Percentiles rank a stretch among this genome's conserved stretches.
These are phyloP conservation scores for Hydrocynus forskahlii DNA, from an alignment of 2,797 vertebrate genomes.

Conservation along the genomic window DNA sequence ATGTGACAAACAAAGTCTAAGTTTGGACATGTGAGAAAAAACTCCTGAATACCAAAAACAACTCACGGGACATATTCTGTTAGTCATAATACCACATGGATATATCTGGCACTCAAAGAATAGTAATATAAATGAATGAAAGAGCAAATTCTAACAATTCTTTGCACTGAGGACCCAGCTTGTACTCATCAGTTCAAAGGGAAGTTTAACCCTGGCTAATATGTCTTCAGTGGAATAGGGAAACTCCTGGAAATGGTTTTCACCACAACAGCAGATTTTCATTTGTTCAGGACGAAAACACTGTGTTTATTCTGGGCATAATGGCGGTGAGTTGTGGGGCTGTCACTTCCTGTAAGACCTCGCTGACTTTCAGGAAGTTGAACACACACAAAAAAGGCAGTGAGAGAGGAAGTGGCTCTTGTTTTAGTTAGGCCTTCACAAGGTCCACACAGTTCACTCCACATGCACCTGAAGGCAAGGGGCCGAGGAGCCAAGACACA, in stretches of 20 bases:
- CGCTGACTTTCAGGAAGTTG: slow-evolving; percentile 75
- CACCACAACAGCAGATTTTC: slow-evolving; percentile 6
- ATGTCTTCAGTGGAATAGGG: not conserved
- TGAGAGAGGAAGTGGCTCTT: slow-evolving; percentile 72
- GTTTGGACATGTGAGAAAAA: not conserved
- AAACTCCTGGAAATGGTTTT: slow-evolving; percentile 19
- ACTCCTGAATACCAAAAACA: not conserved
- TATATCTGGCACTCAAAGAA: not conserved
- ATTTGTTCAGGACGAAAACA: slow-evolving; percentile 38
- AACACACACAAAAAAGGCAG: slow-evolving; percentile 64
- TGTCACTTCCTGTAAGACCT: slow-evolving; percentile 75
- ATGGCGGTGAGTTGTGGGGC: slow-evolving; percentile 29
- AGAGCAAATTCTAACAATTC: not conserved
- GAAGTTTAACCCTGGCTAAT: slow-evolving; percentile 15
- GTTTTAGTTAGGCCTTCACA: slow-evolving; percentile 61
- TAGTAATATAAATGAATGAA: not conserved
- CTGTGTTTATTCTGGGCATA: slow-evolving; percentile 47
- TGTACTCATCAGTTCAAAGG: not conserved
- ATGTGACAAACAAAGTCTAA: not conserved
- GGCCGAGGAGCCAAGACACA: not conserved
- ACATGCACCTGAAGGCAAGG: slow-evolving; percentile 27
- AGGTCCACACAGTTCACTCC: slow-evolving; percentile 40
- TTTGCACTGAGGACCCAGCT: not conserved
- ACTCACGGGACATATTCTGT: not conserved
- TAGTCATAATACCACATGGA: no score